Evolutionary conservation across 2,888 invertebrate genomes (phyloP), one percentile per base, ranked within the genome.

Genomic region (Protophormia terraenovae): DNA sequence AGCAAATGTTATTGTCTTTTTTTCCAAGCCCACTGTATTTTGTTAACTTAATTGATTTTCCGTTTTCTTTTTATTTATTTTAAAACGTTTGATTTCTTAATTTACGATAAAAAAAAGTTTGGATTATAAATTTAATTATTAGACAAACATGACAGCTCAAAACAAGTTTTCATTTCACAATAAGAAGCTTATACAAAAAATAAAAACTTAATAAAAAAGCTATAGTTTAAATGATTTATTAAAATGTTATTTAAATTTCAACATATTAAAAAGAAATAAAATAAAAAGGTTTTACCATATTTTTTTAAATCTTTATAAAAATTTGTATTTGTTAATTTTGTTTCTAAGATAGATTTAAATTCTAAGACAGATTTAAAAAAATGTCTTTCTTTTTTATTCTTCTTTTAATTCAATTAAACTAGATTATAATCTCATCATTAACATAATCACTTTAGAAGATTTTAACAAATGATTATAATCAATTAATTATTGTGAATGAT

Each of bases 91-190:
- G 24, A 64, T 45, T 45, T 66, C 24, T 8, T 45, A 64, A 62
- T 35, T 64, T 58, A 6, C 14, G 7, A 45, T 7, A 16, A 29
- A 32, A 6, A 19, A 35, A 35, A 22, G 60, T 60, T 62, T 66
- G 3, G 32, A 66, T 66, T 45, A 66, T n/a, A n/a, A n/a, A n/a
- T 27, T 66, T 45, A 27, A 66, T 45, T 27, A 66, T 27, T 66
- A 45, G 16, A 12, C 19, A 45, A 29, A 58, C 10, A 45, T 66
- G 47, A 66, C 45, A 66, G 55, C 29, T 12, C 6, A 24, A 66
- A 66, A 47, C 66, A 29, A 66, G 47, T 66, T 66, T 66, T 47
- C 14, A 14, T 29, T 27, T 58, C 1, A 29, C 16, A 19, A 29
- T 29, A 66, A 66, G 66, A 45, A 19, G 66, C 27, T 66, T 62